Evolutionary conservation across 2,888 invertebrate species (phyloP).

Genomic region (Piscicola geometra): DNA sequence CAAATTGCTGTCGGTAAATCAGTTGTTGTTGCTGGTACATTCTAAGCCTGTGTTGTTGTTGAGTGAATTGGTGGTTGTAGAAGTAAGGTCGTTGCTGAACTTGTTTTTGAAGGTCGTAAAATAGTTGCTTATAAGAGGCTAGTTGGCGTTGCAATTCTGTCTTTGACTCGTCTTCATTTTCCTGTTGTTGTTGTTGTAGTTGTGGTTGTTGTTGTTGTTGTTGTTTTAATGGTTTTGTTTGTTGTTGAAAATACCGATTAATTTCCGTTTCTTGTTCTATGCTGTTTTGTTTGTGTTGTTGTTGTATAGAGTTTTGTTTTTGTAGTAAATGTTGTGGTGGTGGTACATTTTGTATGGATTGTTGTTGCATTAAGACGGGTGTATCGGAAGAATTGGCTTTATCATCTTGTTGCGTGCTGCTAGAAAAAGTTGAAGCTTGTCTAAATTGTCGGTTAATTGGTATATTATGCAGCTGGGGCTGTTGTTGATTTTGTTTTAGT

Average conservation of each 20-base stretch:
- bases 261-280: background rate
- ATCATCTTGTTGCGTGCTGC: conserved; percentile 17
- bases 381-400: conserved; percentile 12
- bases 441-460: background rate
- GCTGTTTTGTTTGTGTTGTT: background rate
- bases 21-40: conserved; percentile 10
- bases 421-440: conserved; percentile 1
- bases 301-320: background rate
- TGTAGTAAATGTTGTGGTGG: background rate
- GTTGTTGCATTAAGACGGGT: background rate
- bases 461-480: background rate
- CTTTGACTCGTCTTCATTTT: background rate
- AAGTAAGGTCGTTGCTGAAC: conserved; percentile 1
- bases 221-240: no score
- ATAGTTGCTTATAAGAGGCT: background rate
- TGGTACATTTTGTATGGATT: background rate
- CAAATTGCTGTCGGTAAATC: background rate
- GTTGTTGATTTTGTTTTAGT: background rate
- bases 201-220: background rate
- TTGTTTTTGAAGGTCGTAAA: background rate
- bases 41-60: conserved; percentile 9
- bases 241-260: no score
- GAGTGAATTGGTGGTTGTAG: conserved; percentile 5
- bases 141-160: background rate
- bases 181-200: background rate